Conservation (phyloP, 92 coral and sea anemone species). For the Plumapathes pennacea region DNA sequence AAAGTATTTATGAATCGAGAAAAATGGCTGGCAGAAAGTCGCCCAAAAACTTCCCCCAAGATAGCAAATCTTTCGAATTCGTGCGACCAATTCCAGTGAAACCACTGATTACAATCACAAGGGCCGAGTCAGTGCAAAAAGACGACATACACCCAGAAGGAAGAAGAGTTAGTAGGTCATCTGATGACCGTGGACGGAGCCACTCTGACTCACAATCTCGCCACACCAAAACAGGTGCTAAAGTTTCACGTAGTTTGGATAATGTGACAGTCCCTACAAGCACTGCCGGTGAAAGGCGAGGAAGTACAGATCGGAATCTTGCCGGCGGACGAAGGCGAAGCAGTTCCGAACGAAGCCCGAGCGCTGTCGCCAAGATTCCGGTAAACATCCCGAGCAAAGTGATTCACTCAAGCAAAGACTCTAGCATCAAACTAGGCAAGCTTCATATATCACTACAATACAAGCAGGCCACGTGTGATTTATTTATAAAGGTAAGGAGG, state of each 20-base stretch:
- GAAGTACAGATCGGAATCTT: slow-evolving; percentile 54
- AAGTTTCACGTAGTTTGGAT: slow-evolving; percentile 70
- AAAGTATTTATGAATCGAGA: slow-evolving; percentile 80
- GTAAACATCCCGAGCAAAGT: slow-evolving; percentile 86
- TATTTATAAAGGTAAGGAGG: slow-evolving; percentile 79
- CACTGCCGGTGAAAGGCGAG: slow-evolving; percentile 53
- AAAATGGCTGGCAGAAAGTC: slow-evolving; percentile 66
- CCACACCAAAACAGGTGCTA: slow-evolving; percentile 28
- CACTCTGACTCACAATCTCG: slow-evolving; percentile 86
- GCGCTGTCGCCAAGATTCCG: slow-evolving; percentile 73
- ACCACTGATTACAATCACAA: slow-evolving; percentile 80
- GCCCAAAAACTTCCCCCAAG: slow-evolving; percentile 63
- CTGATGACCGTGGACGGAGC: slow-evolving; percentile 60
- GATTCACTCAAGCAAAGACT: slow-evolving; percentile 69
- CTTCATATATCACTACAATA: slow-evolving; percentile 82
- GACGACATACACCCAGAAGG: slow-evolving; percentile 75
- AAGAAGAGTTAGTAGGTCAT: slow-evolving; percentile 44
- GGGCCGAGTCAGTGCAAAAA: slow-evolving; percentile 75
- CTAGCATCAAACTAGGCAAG: slow-evolving; percentile 57
- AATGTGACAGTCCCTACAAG: slow-evolving; percentile 49
- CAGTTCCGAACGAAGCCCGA: slow-evolving; percentile 36
- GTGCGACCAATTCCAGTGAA: slow-evolving; percentile 93
- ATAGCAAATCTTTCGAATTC: slow-evolving; percentile 90
- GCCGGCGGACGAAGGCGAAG: slow-evolving; percentile 46
- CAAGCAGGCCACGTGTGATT: slow-evolving; percentile 91